These are phyloP conservation scores for Helicoverpa armigera DNA, from an alignment of 1,140 invertebrate genomes.

Conservation along the genomic window DNA sequence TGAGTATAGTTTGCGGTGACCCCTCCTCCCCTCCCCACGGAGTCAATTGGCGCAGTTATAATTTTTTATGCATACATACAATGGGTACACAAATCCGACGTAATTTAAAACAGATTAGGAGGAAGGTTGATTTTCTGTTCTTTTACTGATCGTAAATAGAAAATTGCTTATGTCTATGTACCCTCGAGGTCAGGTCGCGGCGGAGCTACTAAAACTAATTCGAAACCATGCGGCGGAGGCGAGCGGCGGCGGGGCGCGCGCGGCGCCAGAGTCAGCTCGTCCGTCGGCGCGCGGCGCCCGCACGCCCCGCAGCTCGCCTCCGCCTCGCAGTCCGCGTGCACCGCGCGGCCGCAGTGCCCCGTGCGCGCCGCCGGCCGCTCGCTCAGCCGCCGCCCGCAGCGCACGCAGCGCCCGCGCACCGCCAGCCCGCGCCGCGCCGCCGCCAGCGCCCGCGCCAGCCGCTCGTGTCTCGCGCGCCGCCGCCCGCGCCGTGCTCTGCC, in stretches of 20 bases:
- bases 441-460: slow-evolving; percentile 61
- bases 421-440: slow-evolving; percentile 61
- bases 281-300: slow-evolving; percentile 56
- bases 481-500: slow-evolving; percentile 61
- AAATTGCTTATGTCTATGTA: slow-evolving; percentile 51
- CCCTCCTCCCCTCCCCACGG: no score
- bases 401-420: slow-evolving; percentile 63
- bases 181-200: slow-evolving; percentile 81
- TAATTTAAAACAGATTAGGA: no score
- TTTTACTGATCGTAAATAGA: not conserved
- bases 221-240: slow-evolving; percentile 63
- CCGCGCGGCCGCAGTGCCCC: slow-evolving; percentile 66
- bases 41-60: no score
- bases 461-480: slow-evolving; percentile 56
- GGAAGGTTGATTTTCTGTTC: not conserved
- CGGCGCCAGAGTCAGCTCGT: slow-evolving; percentile 46
- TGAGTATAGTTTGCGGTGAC: no score
- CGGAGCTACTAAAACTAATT: slow-evolving; percentile 71
- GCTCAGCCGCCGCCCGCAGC: slow-evolving; percentile 57
- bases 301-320: slow-evolving; percentile 62
- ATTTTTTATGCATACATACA: no score
- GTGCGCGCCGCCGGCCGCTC: slow-evolving; percentile 55
- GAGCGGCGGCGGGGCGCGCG: slow-evolving; percentile 51
- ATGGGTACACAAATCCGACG: no score
- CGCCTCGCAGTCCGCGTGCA: slow-evolving; percentile 54